Evolutionary conservation across 1,140 invertebrate genomes (phyloP).

Genomic region (Centruroides vittatus): DNA sequence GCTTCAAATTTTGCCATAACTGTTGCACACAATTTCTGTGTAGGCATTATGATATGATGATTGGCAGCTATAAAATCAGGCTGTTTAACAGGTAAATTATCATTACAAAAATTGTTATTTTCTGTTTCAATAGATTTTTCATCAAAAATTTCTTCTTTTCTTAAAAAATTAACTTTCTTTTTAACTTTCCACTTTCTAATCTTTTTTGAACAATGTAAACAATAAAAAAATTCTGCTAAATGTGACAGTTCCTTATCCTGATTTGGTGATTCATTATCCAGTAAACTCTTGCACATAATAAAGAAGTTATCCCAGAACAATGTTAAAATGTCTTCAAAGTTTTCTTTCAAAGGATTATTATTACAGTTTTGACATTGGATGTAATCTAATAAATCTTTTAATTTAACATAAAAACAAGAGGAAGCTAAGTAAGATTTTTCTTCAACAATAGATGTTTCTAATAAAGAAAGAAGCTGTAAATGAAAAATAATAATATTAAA

Average conservation of each 20-base stretch:
- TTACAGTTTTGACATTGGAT: constrained; percentile 1
- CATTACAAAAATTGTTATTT: too few species aligned
- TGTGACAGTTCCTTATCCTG: neutral
- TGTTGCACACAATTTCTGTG: too few species aligned
- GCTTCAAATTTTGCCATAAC: too few species aligned
- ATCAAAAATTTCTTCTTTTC: too few species aligned
- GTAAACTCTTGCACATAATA: neutral
- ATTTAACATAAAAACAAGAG: constrained; percentile 1
- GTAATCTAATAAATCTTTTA: constrained; percentile 23
- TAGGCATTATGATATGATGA: too few species aligned
- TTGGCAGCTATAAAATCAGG: too few species aligned
- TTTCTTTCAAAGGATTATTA: constrained; percentile 9
- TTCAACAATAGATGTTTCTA: constrained; percentile 1
- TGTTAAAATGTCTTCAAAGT: neutral
- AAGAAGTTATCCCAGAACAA: constrained; percentile 1
- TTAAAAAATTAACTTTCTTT: too few species aligned
- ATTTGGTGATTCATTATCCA: neutral
- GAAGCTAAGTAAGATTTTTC: neutral
- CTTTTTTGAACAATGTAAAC: neutral
- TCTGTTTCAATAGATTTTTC: too few species aligned
- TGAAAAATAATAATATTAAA: neutral
- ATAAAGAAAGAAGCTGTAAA: constrained; percentile 2
- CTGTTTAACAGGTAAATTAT: too few species aligned
- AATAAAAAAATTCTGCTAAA: constrained; percentile 1
- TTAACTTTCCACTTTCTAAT: too few species aligned